These are phyloP conservation scores for Drosophila sordidula DNA, from an alignment of 2,888 invertebrate species.

Conservation along the genomic window DNA sequence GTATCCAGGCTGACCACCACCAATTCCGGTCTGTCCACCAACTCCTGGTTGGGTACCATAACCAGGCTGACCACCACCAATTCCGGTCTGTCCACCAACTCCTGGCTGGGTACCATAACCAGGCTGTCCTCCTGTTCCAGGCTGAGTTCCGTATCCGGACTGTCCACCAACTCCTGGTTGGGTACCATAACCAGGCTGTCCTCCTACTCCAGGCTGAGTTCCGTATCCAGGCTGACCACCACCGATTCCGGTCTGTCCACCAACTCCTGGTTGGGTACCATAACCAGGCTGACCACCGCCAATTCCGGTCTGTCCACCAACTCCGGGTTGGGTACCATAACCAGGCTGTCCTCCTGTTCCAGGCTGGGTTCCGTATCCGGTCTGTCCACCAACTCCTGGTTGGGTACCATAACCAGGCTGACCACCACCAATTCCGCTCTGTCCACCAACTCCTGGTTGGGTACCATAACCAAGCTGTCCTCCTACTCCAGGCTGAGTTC, in stretches of 20 bases:
- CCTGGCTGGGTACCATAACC: slow-evolving; percentile 29
- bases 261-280: slow-evolving; percentile 9
- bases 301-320: slow-evolving; percentile 9
- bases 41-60: slow-evolving; percentile 16
- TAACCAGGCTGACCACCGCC: slow-evolving; percentile 18
- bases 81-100: slow-evolving; percentile 24
- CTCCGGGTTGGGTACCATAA: slow-evolving; percentile 5
- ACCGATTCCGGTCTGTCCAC: slow-evolving; percentile 5
- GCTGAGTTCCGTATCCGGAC: slow-evolving; percentile 16
- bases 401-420: slow-evolving; percentile 17
- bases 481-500: slow-evolving; percentile 3
- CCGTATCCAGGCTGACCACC: slow-evolving; percentile 9
- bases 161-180: slow-evolving; percentile 20
- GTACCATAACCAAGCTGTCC: slow-evolving; percentile 16
- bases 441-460: slow-evolving; percentile 13
- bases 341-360: slow-evolving; percentile 14
- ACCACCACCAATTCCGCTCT: slow-evolving; percentile 15
- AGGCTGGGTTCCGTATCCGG: slow-evolving; percentile 25
- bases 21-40: slow-evolving; percentile 13
- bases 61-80: slow-evolving; percentile 1
- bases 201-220: slow-evolving; percentile 6
- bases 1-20: slow-evolving; percentile 16
- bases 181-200: slow-evolving; percentile 25
- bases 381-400: neutral
- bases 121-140: slow-evolving; percentile 32